Base-by-base conservation (phyloP, 2,888 invertebrate species). In the Xestobium rufovillosum region DNA sequence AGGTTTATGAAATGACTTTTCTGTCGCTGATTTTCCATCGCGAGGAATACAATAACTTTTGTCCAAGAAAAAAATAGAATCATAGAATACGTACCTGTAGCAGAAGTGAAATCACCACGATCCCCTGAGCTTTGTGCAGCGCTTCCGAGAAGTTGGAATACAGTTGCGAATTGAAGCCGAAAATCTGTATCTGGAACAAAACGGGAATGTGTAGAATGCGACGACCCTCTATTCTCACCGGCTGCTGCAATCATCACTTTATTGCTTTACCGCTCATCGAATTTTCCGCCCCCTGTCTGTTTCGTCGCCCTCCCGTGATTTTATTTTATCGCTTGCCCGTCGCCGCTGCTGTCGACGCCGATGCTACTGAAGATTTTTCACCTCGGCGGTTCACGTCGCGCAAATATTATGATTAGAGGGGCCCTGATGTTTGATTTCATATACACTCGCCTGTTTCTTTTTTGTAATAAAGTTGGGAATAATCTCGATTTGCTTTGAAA, bases 61-160 rank as follows among this genome's bases (percentile, higher is more conserved):
- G n/a, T n/a, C n/a, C n/a, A n/a, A n/a, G n/a, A n/a, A n/a, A n/a
- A n/a, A n/a, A n/a, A n/a, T n/a, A n/a, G n/a, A n/a, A n/a, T n/a
- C n/a, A n/a, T n/a, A n/a, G n/a, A n/a, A n/a, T 19, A 19, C 68
- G 69, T 73, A 96, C 96, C 86, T 96, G 95, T 52, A 96, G 72
- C 53, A 97, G 78, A 49, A 96, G 76, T 43, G 95, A 88, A 60
- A 97, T 84, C 45, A 90, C 94, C 50, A 94, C 88, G 61, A 97
- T 83, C 57, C 97, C 97, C 66, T 94, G 89, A 45, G 95, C 90
- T 63, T 88, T 83, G 63, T 86, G 85, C 56, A 91, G 73, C 47
- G 96, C 96, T 67, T 94, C 90, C 38, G 92, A 86, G 70, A 92
- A 91, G 74, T 96, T 96, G 59, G 83, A 82, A 73, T 96, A 96